These are phyloP conservation scores for Steinernema scapterisci DNA, from an alignment of 2,888 invertebrate species.

Conservation along the genomic window DNA sequence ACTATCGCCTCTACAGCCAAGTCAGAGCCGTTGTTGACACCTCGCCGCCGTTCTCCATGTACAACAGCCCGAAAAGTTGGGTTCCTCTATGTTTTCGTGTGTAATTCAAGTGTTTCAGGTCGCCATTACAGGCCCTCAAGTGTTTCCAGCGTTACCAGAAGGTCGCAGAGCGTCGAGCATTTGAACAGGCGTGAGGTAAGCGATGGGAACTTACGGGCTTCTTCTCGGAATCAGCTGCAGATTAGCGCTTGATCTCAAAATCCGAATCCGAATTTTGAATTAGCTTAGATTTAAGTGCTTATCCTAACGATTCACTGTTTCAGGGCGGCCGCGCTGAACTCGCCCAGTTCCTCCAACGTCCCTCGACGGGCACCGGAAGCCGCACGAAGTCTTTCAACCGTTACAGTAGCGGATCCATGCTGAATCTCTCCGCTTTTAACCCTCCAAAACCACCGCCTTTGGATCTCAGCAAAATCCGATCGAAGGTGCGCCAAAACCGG, in stretches of 20 bases:
- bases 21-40: constrained; percentile 38
- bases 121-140: constrained; percentile 1
- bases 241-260: neutral
- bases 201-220: no score
- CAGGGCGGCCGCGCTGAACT: constrained; percentile 22
- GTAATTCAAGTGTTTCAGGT: neutral
- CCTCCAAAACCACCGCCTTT: constrained; percentile 12
- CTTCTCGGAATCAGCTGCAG: neutral
- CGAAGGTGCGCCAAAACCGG: neutral
- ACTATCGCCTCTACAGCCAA: constrained; percentile 41
- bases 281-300: neutral
- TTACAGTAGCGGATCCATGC: constrained; percentile 23
- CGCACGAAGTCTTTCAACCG: constrained; percentile 6
- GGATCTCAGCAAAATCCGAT: constrained; percentile 17
- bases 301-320: neutral
- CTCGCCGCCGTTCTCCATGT: constrained; percentile 42
- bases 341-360: constrained; percentile 12
- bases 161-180: constrained; percentile 7
- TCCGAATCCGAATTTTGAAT: no score
- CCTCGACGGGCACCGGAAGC: neutral
- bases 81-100: no score
- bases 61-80: constrained; percentile 41
- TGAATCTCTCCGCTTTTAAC: constrained; percentile 3
- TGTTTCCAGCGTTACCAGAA: neutral
- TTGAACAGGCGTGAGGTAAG: neutral